Evolutionary conservation across 2,113 vertebrate genomes (phyloP), one percentile per base, ranked within the genome.

Genomic region (Hemichromis elongatus): DNA sequence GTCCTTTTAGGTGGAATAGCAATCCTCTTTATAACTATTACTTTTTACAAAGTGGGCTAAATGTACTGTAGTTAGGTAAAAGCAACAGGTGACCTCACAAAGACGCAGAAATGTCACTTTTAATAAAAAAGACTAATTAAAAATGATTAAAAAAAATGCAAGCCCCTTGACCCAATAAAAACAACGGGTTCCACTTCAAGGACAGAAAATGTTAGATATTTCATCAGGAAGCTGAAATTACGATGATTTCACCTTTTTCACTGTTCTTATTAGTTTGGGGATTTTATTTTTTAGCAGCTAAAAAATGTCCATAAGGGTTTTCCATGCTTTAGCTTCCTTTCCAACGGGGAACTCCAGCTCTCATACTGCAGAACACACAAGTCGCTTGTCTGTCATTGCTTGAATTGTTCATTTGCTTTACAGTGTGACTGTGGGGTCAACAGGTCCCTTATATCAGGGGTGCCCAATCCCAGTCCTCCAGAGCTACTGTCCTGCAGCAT

Each of bases 321-420:
- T 28, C 5, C 42, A 9, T 7, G 28, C 14, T 47, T 7, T 2
- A 7, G 9, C 21, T 73, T 28, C 5, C 6, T 47, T 19, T 28
- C 40, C 3, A 2, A 24, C 1, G 0, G 13, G 1, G 21, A 45
- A 45, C 66, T 11, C 11, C 12, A 0, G 3, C n/a, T 40, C 35
- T 40, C 35, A 40, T 66, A 21, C n/a, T 68, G 61, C 35, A 68
- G 61, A 16, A 68, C 7, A 42, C 61, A 24, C 0, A 19, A 40
- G 61, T 40, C 19, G 7, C n/a, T 24, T 24, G 7, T 24, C 33
- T 1, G 0, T n/a, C 35, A 21, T 66, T 40, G 11, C 1, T 1
- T 66, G 33, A 24, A 40, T 0, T 66, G 35, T 42, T 68, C 13
- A 68, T 68, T 16, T 45, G 63, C 45, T 16, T 1, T 45, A 16